phyloP scores from a whole-genome alignment of 2,113 vertebrate species.

The Caracal caracal region DNA sequence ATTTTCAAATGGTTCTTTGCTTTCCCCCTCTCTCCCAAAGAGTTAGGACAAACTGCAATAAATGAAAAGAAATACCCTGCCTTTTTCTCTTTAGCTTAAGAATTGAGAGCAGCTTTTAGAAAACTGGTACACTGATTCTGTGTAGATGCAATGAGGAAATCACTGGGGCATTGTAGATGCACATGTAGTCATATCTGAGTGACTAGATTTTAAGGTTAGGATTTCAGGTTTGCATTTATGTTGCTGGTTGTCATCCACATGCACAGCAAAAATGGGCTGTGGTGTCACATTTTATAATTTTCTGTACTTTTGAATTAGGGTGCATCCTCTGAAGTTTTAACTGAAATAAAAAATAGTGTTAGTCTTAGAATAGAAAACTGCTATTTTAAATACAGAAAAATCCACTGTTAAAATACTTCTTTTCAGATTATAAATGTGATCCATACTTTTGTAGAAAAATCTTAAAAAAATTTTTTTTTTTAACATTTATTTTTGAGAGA shows the following conservation, averaged over 20 bases:
- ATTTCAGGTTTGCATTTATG: neutral
- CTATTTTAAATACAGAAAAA: constrained; percentile 31
- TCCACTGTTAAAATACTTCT: neutral
- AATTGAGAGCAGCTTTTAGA: neutral
- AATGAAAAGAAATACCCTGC: neutral
- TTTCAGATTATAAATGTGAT: neutral
- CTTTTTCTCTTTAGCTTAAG: neutral
- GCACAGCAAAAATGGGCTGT: neutral
- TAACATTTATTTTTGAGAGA: too few relatives aligned
- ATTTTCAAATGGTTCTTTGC: constrained; percentile 12
- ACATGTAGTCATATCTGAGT: neutral
- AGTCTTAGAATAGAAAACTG: neutral
- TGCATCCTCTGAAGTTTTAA: constrained; percentile 1
- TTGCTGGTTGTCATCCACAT: neutral
- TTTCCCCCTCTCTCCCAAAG: neutral
- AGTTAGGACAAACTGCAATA: neutral
- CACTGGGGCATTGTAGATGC: neutral
- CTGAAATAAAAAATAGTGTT: constrained; percentile 25
- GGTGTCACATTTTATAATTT: neutral
- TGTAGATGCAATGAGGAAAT: neutral
- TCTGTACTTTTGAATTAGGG: neutral
- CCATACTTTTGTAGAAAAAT: neutral
- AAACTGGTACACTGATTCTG: neutral
- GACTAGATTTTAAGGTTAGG: neutral
- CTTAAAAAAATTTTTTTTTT: neutral